These are phyloP conservation scores for Ailuropoda melanoleuca DNA, from an alignment of 2,113 vertebrate genomes.

Conservation along the genomic window DNA sequence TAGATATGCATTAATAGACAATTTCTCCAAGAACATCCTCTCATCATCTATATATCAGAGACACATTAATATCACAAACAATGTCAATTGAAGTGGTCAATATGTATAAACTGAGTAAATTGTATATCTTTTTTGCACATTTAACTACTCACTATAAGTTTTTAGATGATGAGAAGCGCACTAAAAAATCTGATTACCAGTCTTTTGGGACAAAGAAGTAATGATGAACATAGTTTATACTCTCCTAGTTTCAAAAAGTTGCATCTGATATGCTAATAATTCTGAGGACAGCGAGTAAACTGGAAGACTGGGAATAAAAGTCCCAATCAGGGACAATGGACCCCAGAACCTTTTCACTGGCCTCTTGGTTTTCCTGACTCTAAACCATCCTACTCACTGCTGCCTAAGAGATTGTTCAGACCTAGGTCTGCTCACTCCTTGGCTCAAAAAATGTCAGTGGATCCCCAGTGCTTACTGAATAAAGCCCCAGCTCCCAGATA, in stretches of 20 bases:
- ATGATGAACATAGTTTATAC: neutral
- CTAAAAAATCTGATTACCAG: neutral
- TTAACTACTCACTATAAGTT: neutral
- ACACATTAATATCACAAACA: neutral
- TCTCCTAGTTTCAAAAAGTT: neutral
- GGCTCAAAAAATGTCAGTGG: neutral
- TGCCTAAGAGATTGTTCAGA: neutral
- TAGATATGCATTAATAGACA: neutral
- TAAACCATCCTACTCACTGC: neutral
- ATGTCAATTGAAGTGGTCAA: conserved; percentile 2
- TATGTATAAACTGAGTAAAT: neutral
- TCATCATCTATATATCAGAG: neutral
- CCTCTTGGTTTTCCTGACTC: neutral
- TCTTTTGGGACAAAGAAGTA: conserved; percentile 12
- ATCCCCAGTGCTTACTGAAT: neutral
- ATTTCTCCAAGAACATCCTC: neutral
- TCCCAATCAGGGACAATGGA: neutral
- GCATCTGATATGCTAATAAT: neutral
- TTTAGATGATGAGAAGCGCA: neutral
- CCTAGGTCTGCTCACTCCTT: neutral
- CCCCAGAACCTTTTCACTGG: neutral
- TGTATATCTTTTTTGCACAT: neutral
- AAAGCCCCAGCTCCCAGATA: neutral
- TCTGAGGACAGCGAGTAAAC: neutral
- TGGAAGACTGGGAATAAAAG: neutral